Conservation (phyloP, 2,797 vertebrate species). For the Graptemys geographica region DNA sequence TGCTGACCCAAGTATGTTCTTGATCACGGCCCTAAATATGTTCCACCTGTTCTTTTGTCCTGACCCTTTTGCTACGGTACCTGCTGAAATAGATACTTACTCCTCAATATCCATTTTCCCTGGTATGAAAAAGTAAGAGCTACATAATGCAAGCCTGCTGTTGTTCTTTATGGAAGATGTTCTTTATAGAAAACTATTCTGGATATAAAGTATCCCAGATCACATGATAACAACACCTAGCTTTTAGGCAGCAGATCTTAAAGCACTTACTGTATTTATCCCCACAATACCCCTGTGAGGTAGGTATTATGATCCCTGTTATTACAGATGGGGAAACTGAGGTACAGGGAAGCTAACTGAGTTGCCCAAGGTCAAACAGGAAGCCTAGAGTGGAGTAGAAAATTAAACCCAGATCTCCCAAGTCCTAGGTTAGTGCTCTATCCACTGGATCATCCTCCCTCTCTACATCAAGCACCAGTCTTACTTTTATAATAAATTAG, state of each 20-base stretch:
- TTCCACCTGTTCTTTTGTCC: not conserved
- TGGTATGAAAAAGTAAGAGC: not conserved
- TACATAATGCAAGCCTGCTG: not conserved
- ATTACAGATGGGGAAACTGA: not conserved
- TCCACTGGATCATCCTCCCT: not conserved
- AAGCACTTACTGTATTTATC: not conserved
- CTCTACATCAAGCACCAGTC: not conserved
- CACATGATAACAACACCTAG: not conserved
- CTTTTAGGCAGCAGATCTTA: not conserved
- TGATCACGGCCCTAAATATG: not conserved
- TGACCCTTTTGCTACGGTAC: not conserved
- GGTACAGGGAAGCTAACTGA: not conserved
- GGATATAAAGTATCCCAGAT: not conserved
- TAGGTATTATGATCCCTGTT: not conserved
- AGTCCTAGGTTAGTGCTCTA: not conserved
- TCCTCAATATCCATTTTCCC: not conserved
- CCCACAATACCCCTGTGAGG: not conserved
- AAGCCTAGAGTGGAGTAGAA: not conserved
- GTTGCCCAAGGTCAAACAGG: not conserved
- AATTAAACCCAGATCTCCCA: not conserved
- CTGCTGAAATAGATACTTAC: not conserved
- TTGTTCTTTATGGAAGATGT: not conserved
- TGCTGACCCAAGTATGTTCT: not conserved
- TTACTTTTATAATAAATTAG: not conserved
- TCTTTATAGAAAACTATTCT: not conserved